Conservation (phyloP, 1,140 invertebrate genomes). For the Zaprionus davidi region DNA sequence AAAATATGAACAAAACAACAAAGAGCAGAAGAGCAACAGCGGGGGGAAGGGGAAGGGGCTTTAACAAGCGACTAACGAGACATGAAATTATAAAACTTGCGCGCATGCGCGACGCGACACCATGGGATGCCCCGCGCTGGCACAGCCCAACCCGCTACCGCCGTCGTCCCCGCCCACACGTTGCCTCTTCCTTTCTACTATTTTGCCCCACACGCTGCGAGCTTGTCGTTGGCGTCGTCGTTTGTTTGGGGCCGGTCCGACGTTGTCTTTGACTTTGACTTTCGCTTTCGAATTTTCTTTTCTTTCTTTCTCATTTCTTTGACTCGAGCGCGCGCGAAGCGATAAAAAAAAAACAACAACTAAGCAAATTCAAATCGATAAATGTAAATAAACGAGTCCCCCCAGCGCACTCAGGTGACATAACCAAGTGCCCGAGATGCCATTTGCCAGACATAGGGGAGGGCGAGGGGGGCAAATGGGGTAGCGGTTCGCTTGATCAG, state of each 20-base stretch:
- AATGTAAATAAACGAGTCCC: constrained; percentile 58
- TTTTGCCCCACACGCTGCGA: constrained; percentile 1
- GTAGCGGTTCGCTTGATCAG: background rate
- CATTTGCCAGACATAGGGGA: background rate
- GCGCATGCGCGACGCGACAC: constrained; percentile 44
- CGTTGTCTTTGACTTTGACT: constrained; percentile 78
- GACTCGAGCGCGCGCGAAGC: background rate
- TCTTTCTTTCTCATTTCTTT: constrained; percentile 68
- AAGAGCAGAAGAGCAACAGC: constrained; percentile 11
- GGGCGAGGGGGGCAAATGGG: background rate
- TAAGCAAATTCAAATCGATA: constrained; percentile 51
- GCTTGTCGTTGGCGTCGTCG: background rate
- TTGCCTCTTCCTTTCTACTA: background rate
- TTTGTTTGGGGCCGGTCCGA: constrained; percentile 23
- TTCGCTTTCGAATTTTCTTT: constrained; percentile 83
- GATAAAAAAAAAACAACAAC: constrained; percentile 11
- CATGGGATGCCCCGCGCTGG: constrained; percentile 12
- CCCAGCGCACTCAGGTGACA: constrained; percentile 57
- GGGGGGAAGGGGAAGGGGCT: background rate
- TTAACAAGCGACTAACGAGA: constrained; percentile 43
- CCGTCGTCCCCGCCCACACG: background rate
- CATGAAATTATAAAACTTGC: constrained; percentile 63
- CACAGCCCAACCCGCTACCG: background rate
- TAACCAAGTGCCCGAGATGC: constrained; percentile 77
- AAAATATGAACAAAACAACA: constrained; percentile 33